phyloP scores from a whole-genome alignment of 2,113 vertebrate species.

The Coryphaenoides rupestris region DNA sequence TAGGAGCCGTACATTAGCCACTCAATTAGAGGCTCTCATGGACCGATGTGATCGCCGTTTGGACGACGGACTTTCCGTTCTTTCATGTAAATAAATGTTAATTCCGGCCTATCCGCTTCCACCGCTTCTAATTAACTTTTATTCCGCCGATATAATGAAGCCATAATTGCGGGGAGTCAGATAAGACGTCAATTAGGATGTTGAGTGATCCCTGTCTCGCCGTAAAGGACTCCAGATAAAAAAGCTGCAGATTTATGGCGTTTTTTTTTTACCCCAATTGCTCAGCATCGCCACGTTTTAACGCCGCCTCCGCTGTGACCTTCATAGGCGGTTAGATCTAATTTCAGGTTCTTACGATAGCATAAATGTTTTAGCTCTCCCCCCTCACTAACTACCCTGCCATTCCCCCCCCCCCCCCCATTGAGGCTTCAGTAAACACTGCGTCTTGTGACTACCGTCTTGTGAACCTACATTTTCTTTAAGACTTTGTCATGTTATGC shows the following conservation, averaged over 20 bases:
- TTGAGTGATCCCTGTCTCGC: conserved; percentile 59
- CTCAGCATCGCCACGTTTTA: conserved; percentile 17
- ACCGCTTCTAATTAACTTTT: conserved; percentile 69
- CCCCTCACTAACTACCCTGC: background rate
- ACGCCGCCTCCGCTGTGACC: conserved; percentile 1
- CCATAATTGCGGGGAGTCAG: conserved; percentile 65
- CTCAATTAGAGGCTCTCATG: conserved; percentile 59
- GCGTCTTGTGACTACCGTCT: too few relatives aligned
- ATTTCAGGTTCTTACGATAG: background rate
- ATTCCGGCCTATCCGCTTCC: conserved; percentile 62
- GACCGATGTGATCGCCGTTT: conserved; percentile 67
- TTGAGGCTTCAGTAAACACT: too few relatives aligned
- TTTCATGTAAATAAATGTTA: conserved; percentile 70
- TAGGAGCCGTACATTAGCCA: conserved; percentile 65
- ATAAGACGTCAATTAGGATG: conserved; percentile 69
- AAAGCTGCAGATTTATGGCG: conserved; percentile 49
- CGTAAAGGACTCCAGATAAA: conserved; percentile 35
- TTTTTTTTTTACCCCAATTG: conserved; percentile 39
- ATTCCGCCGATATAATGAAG: conserved; percentile 70
- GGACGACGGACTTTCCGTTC: conserved; percentile 55
- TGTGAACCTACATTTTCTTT: too few relatives aligned
- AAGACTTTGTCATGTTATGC: too few relatives aligned
- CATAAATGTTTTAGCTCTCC: background rate
- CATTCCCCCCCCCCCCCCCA: too few relatives aligned
- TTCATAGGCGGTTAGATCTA: conserved; percentile 14